Conservation (phyloP, 1,140 invertebrate genomes). For the Choristoneura fumiferana region DNA sequence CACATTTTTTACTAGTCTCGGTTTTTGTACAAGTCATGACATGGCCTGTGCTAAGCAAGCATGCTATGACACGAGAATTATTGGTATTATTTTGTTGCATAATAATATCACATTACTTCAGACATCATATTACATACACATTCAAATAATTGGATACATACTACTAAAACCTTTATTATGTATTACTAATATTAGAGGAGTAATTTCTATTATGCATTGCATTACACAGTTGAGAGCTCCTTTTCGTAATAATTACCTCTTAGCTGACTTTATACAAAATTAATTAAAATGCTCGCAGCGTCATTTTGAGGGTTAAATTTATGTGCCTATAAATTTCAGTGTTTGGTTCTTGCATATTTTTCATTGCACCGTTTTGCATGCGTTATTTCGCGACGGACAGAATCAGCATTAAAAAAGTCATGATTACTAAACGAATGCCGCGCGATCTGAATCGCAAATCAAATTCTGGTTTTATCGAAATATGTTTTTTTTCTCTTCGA, state of each 20-base stretch:
- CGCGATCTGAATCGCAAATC: conserved; percentile 10
- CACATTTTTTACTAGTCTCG: background rate
- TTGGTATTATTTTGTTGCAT: conserved; percentile 7
- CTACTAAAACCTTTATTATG: too few species aligned
- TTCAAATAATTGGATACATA: background rate
- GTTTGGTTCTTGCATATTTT: too few species aligned
- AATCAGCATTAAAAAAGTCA: background rate
- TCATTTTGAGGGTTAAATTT: background rate
- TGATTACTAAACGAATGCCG: background rate
- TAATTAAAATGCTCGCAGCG: background rate
- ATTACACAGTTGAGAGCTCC: background rate
- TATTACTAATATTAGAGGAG: too few species aligned
- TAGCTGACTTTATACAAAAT: background rate
- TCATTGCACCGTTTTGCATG: conserved; percentile 3
- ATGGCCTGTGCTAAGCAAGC: background rate
- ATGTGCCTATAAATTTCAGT: too few species aligned
- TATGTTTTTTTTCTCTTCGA: background rate
- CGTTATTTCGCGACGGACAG: background rate
- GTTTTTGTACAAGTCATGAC: background rate
- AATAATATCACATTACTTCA: background rate
- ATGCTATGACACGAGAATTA: background rate
- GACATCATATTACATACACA: background rate
- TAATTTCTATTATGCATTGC: too few species aligned
- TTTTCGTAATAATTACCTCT: background rate
- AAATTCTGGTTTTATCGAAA: background rate